phyloP scores from a whole-genome alignment of 2,113 vertebrate genomes.

The Bubalus kerabau region DNA sequence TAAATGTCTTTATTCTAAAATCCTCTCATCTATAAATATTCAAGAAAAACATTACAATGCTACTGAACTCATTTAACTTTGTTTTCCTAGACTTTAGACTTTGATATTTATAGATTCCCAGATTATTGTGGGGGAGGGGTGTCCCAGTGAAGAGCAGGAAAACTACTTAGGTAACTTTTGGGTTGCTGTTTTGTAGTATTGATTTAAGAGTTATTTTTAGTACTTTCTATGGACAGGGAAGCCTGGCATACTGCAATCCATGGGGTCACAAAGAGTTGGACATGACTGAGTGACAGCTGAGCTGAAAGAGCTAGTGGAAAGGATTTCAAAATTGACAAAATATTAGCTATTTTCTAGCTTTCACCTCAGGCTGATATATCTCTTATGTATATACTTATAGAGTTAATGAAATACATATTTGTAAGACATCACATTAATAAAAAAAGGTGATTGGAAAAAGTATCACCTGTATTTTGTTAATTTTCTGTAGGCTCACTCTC shows the following conservation, averaged over 20 bases:
- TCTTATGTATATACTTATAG: background rate
- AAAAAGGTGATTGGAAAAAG: conserved; percentile 62
- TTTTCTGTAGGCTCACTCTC: conserved; percentile 70
- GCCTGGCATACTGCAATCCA: background rate
- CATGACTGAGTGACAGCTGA: background rate
- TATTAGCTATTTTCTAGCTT: conserved; percentile 43
- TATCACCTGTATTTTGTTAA: conserved; percentile 67
- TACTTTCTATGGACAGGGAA: background rate
- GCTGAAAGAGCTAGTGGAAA: background rate
- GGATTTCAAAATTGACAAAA: conserved; percentile 45
- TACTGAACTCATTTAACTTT: background rate
- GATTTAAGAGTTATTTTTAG: conserved; percentile 30
- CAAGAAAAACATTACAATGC: background rate
- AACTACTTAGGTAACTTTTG: background rate
- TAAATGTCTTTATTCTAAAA: conserved; percentile 2
- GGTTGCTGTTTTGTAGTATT: background rate
- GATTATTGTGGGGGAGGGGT: background rate
- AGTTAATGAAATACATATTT: conserved; percentile 73
- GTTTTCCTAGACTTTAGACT: background rate
- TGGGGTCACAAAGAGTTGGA: background rate
- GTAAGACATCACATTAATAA: conserved; percentile 67
- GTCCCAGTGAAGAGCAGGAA: background rate
- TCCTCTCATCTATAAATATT: background rate
- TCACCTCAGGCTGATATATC: conserved; percentile 48
- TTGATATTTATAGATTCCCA: background rate